Evolutionary conservation across 2,113 vertebrate species (phyloP).

Genomic region (Notothenia rossii): DNA sequence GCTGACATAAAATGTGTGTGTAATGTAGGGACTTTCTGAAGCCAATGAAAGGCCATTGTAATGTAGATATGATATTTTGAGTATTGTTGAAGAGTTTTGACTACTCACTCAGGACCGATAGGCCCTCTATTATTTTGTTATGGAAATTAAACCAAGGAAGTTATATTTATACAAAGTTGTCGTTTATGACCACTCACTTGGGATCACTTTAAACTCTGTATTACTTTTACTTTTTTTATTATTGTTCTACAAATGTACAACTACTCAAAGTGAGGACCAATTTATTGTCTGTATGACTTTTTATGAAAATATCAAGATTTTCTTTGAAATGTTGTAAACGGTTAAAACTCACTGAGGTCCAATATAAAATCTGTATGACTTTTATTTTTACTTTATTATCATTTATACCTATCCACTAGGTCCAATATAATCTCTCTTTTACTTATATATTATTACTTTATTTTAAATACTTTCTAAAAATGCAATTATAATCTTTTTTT

Average conservation of each 20-base stretch:
- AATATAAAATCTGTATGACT: not conserved
- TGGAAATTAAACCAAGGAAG: not conserved
- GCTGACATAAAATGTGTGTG: not conserved
- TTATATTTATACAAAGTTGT: not conserved
- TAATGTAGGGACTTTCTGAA: too few species aligned
- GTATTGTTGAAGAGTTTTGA: not conserved
- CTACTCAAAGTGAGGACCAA: not conserved
- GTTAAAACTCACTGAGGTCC: not conserved
- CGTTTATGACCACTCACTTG: not conserved
- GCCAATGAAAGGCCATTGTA: too few species aligned
- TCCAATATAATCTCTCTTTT: not conserved
- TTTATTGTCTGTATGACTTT: not conserved
- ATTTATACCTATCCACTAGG: not conserved
- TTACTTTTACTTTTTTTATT: too few species aligned
- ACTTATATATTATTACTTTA: too few species aligned
- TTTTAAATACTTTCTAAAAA: too few species aligned
- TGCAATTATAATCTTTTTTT: not conserved
- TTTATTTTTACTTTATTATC: not conserved
- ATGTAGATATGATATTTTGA: not conserved
- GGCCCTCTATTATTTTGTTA: not conserved
- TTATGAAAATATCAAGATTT: not conserved
- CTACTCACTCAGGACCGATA: not conserved
- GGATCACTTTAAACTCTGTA: too few species aligned
- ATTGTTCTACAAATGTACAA: too few species aligned
- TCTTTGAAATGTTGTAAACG: not conserved